Evolutionary conservation across 2,888 invertebrate genomes (phyloP).

Genomic region (Drosophila kanekoi): DNA sequence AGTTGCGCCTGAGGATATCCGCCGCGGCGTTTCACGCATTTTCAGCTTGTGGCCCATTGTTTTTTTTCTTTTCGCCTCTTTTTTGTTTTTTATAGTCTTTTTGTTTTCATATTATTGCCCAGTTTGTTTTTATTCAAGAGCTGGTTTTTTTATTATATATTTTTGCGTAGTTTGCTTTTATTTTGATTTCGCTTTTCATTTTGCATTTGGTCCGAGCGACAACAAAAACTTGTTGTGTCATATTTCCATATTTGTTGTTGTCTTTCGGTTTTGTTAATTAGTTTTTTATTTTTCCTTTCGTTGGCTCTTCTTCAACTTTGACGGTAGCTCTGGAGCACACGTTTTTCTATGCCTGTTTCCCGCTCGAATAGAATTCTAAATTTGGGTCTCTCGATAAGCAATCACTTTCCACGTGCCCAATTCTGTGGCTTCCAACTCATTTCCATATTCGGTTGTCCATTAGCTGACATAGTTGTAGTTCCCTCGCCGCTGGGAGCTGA

Average conservation of each 20-base stretch:
- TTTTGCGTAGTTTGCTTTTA: constrained; percentile 32
- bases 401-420: constrained; percentile 73
- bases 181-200: constrained; percentile 68
- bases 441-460: constrained; percentile 67
- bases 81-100: constrained; percentile 42
- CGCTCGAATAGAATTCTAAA: constrained; percentile 22
- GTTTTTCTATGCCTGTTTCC: constrained; percentile 28
- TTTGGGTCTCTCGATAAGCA: constrained; percentile 54
- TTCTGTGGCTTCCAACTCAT: constrained; percentile 48
- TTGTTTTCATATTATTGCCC: constrained; percentile 60
- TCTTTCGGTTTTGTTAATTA: constrained; percentile 48
- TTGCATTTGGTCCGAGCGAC: constrained; percentile 54
- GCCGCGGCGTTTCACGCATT: constrained; percentile 44
- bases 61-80: constrained; percentile 9
- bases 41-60: constrained; percentile 39
- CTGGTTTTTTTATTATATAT: constrained; percentile 45
- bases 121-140: constrained; percentile 50
- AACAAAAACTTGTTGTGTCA: constrained; percentile 69
- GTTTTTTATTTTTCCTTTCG: constrained; percentile 26
- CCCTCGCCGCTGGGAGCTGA: constrained; percentile 4
- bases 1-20: constrained; percentile 65
- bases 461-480: constrained; percentile 6
- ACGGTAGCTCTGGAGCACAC: constrained; percentile 8
- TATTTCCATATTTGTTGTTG: constrained; percentile 49
- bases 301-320: constrained; percentile 12